phyloP scores from a whole-genome alignment of 2,797 vertebrate species.

The Sparidentex hasta region DNA sequence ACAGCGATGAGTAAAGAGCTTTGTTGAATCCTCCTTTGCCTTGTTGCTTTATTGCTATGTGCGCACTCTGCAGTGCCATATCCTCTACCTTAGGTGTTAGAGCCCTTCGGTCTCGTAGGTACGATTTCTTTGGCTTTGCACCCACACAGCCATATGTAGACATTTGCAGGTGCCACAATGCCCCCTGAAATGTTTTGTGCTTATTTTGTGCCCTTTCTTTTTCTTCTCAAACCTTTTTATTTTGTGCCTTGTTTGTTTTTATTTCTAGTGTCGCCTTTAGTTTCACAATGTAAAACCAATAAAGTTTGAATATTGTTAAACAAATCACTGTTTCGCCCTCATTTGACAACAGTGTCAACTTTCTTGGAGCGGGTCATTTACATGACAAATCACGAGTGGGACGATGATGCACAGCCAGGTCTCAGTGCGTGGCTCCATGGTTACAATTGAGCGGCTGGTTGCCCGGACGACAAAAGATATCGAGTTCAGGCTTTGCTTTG shows the following conservation, averaged over 20 bases:
- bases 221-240: constrained; percentile 46
- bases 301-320: constrained; percentile 86
- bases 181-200: constrained; percentile 63
- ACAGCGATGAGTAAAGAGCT: constrained; percentile 43
- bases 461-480: constrained; percentile 62
- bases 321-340: constrained; percentile 32
- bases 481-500: constrained; percentile 49
- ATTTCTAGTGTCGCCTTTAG: constrained; percentile 82
- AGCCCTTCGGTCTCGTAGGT: constrained; percentile 57
- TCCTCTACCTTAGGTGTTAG: constrained; percentile 34
- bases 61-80: constrained; percentile 50
- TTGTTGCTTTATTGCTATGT: constrained; percentile 46
- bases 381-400: constrained; percentile 60
- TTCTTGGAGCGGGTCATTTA: constrained; percentile 42
- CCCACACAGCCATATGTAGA: constrained; percentile 59
- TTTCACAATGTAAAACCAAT: constrained; percentile 86
- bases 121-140: constrained; percentile 48
- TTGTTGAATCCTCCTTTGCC: constrained; percentile 48
- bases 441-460: constrained; percentile 59
- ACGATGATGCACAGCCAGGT: constrained; percentile 20
- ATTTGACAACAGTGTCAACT: constrained; percentile 22
- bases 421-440: constrained; percentile 42
- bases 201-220: constrained; percentile 39
- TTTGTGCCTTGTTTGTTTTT: constrained; percentile 69
- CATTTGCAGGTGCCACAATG: constrained; percentile 64